Evolutionary conservation across 2,797 vertebrate genomes (phyloP), one percentile per base, ranked within the genome.

Genomic region (Anguilla anguilla): DNA sequence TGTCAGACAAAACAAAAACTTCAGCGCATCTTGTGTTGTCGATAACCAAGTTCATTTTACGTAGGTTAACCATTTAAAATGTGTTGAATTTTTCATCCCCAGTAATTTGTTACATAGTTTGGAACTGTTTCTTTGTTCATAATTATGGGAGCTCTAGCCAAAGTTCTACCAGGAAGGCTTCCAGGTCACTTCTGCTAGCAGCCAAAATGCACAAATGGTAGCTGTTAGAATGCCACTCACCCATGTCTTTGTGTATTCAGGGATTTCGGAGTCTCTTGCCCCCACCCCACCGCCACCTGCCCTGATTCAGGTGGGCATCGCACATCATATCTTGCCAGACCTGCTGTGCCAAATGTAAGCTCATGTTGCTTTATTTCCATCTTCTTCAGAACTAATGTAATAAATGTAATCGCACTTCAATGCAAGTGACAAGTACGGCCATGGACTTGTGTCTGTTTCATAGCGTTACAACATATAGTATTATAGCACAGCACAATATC

Each of bases 1-100:
- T 87, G 82, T 85, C 72, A 74, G 39, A 64, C 55, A 39, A 85
- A 85, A 57, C 69, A 35, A 31, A 72, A 72, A 35, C n/a, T 35
- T 6, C n/a, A 69, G 64, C 6, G n/a, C n/a, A 28, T 6, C 64
- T 6, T 69, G 25, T 69, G 5, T n/a, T 2, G 7, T 64, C 22
- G 22, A 57, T 57, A 17, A 22, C 17, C 59, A 17, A 61, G 13
- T 19, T 61, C 25, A 61, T 61, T 61, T 61, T 19, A 61, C 22
- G 59, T 61, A 25, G 59, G 59, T 61, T 9, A 53, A 13, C 51
- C 51, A 53, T 53, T 53, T 53, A 53, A 53, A 53, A 53, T 11
- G 51, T 53, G 51, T 53, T 22, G 59, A 61, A 61, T 61, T 61
- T 61, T 61, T 61, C 59, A 61, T 17, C 15, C 22, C 59, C 17